phyloP scores from a whole-genome alignment of 2,113 vertebrate genomes.

The Ammodytes dubius region DNA sequence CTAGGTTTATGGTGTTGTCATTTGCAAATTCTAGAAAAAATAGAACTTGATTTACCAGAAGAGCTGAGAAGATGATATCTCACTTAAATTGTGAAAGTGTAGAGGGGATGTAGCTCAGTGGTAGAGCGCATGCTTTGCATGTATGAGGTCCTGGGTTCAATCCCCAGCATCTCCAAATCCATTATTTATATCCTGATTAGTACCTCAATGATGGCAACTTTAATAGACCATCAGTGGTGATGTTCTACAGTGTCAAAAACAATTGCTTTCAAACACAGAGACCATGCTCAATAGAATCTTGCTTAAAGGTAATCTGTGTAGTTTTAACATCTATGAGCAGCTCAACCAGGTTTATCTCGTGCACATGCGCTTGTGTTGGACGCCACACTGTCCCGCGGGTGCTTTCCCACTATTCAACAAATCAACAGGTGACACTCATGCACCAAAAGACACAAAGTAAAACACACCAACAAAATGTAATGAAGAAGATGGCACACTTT shows the following conservation, averaged over 20 bases:
- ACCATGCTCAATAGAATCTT: too few relatives aligned
- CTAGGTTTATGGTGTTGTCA: background rate
- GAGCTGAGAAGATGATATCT: background rate
- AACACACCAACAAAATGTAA: background rate
- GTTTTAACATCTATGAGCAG: too few relatives aligned
- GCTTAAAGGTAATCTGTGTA: too few relatives aligned
- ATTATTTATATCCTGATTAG: too few relatives aligned
- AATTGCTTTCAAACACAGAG: too few relatives aligned
- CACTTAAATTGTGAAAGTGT: too few relatives aligned
- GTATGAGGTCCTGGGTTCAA: conserved; percentile 79
- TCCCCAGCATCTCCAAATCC: conserved; percentile 72
- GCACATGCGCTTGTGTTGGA: too few relatives aligned
- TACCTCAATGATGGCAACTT: too few relatives aligned
- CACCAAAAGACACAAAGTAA: background rate
- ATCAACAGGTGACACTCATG: background rate
- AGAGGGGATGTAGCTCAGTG: conserved; percentile 81
- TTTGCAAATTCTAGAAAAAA: background rate
- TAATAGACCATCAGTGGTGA: too few relatives aligned
- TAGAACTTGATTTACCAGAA: background rate
- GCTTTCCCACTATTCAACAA: background rate
- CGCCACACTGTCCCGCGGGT: background rate
- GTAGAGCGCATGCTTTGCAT: conserved; percentile 81
- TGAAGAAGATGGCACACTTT: background rate
- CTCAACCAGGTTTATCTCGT: too few relatives aligned
- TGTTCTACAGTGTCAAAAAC: too few relatives aligned